Conservation (phyloP, 2,113 vertebrate species). For the Motacilla alba region DNA sequence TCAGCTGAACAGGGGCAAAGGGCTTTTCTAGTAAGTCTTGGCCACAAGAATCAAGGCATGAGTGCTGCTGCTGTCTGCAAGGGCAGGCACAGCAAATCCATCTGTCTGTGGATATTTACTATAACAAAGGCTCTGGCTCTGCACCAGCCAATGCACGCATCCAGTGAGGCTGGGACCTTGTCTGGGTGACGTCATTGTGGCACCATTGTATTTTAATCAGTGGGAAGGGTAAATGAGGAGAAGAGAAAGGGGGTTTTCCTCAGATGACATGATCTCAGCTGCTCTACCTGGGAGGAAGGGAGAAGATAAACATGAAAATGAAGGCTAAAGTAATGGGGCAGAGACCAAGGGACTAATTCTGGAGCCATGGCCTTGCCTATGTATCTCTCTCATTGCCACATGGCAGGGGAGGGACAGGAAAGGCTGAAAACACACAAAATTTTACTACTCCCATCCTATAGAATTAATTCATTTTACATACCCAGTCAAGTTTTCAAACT, state of each 20-base stretch:
- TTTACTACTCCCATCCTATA: background rate
- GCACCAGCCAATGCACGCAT: accelerated
- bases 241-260: background rate
- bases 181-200: background rate
- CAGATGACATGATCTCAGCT: background rate
- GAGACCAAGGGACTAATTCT: background rate
- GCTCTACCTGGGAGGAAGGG: background rate
- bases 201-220: background rate
- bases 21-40: background rate
- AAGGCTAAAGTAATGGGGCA: background rate
- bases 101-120: background rate
- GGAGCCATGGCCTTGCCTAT: background rate
- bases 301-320: background rate
- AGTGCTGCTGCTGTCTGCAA: background rate
- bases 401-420: background rate
- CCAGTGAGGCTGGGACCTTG: accelerated
- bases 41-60: accelerated
- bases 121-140: background rate
- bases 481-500: background rate
- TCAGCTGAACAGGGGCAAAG: background rate
- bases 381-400: background rate
- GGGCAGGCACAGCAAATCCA: background rate
- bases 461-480: background rate
- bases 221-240: background rate
- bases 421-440: background rate